A percentile compares a stretch with the other conserved stretches of the same genome.
phyloP scores from a whole-genome alignment of 2,888 invertebrate species.

The Polyploca ridens region DNA sequence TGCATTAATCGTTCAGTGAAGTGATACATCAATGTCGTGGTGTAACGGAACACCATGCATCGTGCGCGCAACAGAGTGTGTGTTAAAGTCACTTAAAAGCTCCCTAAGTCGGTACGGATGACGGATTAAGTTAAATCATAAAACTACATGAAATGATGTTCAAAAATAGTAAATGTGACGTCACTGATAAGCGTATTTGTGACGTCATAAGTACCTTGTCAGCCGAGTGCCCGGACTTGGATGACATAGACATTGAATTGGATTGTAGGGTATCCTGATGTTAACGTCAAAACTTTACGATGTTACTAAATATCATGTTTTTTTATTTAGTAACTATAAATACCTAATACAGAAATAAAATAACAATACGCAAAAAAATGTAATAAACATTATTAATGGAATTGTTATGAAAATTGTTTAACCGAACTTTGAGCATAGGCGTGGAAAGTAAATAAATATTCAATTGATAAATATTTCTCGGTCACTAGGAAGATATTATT shows the following conservation, averaged over 20 bases:
- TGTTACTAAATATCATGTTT: not conserved
- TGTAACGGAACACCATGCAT: constrained; percentile 49
- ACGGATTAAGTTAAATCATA: constrained; percentile 16
- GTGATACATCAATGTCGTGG: constrained; percentile 61
- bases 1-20: constrained; percentile 68
- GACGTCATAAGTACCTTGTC: constrained; percentile 15
- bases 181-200: constrained; percentile 22
- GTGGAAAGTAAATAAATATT: too few relatives aligned
- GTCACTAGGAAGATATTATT: too few relatives aligned
- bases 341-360: not conserved
- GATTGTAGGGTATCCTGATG: not conserved
- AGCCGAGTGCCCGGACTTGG: not conserved
- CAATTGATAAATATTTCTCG: too few relatives aligned
- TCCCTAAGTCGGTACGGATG: constrained; percentile 32
- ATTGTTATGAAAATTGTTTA: too few relatives aligned
- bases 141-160: not conserved
- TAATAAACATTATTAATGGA: too few relatives aligned
- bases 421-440: too few relatives aligned
- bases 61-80: constrained; percentile 39
- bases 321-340: not conserved
- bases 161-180: constrained; percentile 19
- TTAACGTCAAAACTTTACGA: not conserved
- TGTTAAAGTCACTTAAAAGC: constrained; percentile 21
- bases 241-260: constrained; percentile 19
- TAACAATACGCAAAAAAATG: not conserved